Percentiles rank a stretch among this genome's conserved stretches.
Evolutionary conservation across 2,113 vertebrate genomes (phyloP).

Genomic region (Pelusios castaneus): DNA sequence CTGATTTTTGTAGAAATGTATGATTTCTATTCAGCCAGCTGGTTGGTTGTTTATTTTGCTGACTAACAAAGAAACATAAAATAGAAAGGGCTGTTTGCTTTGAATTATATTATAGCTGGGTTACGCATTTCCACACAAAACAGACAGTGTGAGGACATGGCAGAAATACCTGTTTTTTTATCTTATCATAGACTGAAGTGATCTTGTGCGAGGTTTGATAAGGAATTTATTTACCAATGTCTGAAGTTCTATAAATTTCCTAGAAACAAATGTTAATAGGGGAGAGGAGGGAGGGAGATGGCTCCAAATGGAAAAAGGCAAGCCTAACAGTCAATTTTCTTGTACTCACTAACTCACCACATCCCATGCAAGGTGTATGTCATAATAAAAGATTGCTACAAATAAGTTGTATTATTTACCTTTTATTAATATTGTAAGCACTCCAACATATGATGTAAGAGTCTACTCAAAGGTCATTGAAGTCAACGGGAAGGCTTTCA

Average conservation of each 20-base stretch:
- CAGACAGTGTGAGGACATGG: background rate
- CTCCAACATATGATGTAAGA: background rate
- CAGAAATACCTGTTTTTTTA: background rate
- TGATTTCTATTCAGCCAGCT: background rate
- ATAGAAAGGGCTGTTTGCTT: background rate
- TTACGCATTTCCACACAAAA: background rate
- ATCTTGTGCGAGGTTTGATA: background rate
- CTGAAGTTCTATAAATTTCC: background rate
- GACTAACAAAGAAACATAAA: background rate
- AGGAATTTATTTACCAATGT: conserved; percentile 15
- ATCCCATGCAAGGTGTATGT: background rate
- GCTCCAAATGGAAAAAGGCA: background rate
- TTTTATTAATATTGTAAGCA: background rate
- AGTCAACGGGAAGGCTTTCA: background rate
- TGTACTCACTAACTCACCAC: background rate
- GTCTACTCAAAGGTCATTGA: background rate
- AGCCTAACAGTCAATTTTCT: background rate
- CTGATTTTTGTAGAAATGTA: background rate
- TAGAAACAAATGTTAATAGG: conserved; percentile 8
- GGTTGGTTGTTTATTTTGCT: background rate
- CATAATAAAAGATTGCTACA: background rate
- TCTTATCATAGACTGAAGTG: background rate
- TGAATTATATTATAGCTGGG: background rate
- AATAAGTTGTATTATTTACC: background rate
- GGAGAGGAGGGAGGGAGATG: background rate